Evolutionary conservation across 1,140 invertebrate genomes (phyloP), one percentile per base, ranked within the genome.

Genomic region (Anthonomus grandis): DNA sequence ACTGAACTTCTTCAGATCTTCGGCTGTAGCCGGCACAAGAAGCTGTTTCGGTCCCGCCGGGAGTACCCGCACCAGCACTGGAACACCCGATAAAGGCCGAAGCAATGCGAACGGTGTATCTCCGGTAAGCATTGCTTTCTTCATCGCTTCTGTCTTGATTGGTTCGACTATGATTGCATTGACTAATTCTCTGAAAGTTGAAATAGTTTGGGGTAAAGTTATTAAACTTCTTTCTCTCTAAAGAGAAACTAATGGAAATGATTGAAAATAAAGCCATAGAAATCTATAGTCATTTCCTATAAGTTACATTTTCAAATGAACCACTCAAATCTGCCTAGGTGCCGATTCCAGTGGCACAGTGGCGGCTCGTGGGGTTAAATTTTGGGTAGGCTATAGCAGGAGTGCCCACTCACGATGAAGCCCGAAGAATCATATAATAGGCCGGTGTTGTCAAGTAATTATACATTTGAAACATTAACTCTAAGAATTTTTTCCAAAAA

Each of bases 21-120:
- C 70, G 3, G 69, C 69, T 15, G 68, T 66, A 2, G 71, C 71
- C 4, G 71, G 71, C 6, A 73, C 65, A 17, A 73, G 44, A 66
- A 73, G 70, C 49, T 83, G 78, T 68, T 81, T 81, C 36, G 77
- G 71, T 19, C 71, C 71, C 24, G 74, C 76, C 10, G 76, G 68
- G 23, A 77, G 67, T 36, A 84, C 75, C 63, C 82, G 81, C n/a
- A 83, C 81, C 9, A 84, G 71, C n/a, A 83, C 76, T 6, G 81
- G 81, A 63, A 79, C 79, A 39, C 80, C 80, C 54, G 78, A 78
- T 24, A 75, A 71, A 12, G 80, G 80, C 62, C 79, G 79, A 18
- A 82, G 73, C 12, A 84, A 68, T 2, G 81, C 81, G 61, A 83
- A 83, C 0, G 82, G 81, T 8, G 75, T 80, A 63, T 80, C 77